Conservation (phyloP, 2,888 invertebrate species). For the Oscheius sp. region DNA sequence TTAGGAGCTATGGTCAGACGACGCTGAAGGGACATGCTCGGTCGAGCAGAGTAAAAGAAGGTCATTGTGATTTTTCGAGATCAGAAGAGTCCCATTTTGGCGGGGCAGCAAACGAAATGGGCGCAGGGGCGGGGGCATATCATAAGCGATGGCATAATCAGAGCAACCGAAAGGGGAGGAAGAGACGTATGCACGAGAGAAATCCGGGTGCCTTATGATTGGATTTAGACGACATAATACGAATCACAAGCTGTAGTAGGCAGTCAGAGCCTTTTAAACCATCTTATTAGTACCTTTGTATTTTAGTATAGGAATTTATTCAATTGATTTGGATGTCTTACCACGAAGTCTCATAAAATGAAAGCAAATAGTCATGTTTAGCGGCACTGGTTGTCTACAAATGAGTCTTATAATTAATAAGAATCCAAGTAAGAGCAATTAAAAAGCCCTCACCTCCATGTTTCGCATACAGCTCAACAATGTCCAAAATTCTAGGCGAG, state of each 20-base stretch:
- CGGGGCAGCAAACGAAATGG: constrained; percentile 13
- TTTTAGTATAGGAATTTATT: too few species aligned
- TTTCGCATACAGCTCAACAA: constrained; percentile 23
- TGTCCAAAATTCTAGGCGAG: constrained; percentile 22
- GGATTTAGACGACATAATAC: constrained; percentile 10
- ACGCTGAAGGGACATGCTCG: constrained; percentile 15
- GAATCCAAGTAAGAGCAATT: not conserved
- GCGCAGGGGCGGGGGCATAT: constrained; percentile 28
- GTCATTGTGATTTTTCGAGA: constrained; percentile 5
- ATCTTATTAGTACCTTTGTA: too few species aligned
- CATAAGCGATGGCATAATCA: constrained; percentile 32
- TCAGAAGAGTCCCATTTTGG: not conserved
- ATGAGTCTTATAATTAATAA: not conserved
- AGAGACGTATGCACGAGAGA: not conserved
- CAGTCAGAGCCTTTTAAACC: too few species aligned
- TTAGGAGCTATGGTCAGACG: constrained; percentile 47
- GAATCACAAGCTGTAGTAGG: too few species aligned
- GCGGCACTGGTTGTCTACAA: too few species aligned
- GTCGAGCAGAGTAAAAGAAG: constrained; percentile 32
- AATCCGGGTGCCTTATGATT: constrained; percentile 7
- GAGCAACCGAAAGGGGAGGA: constrained; percentile 13
- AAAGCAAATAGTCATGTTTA: too few species aligned
- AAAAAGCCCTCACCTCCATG: constrained; percentile 21
- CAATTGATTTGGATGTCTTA: too few species aligned
- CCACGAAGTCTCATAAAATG: too few species aligned